These are phyloP conservation scores for Cyphomyrus plagiostoma DNA, from an alignment of 2,113 vertebrate species.

Conservation along the genomic window DNA sequence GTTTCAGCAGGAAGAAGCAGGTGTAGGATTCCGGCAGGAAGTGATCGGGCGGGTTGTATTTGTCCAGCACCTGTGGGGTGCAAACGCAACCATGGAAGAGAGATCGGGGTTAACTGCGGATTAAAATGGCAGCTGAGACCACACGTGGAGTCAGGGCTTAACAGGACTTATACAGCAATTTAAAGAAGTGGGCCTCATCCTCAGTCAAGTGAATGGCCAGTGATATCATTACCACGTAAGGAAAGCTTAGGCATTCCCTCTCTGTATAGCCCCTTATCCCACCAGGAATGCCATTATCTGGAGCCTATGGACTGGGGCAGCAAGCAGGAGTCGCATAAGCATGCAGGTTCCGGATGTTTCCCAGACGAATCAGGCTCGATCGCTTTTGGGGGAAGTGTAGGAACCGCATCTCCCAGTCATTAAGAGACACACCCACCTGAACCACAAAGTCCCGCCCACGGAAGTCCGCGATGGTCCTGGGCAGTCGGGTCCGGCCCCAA, in stretches of 20 bases:
- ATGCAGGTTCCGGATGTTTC: background rate
- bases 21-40: conserved; percentile 98
- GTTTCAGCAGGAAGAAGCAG: conserved; percentile 95
- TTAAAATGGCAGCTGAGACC: background rate
- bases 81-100: background rate
- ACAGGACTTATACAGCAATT: background rate
- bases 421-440: conserved; percentile 65
- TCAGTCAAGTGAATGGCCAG: background rate
- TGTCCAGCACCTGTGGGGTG: conserved; percentile 85
- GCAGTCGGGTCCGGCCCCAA: conserved; percentile 92
- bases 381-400: background rate
- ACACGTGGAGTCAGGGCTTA: background rate
- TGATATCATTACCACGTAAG: background rate
- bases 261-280: background rate
- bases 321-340: background rate
- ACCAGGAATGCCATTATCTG: background rate
- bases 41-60: conserved; percentile 96
- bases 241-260: background rate
- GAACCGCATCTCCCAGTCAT: background rate
- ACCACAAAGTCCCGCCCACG: conserved; percentile 93
- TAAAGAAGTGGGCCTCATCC: background rate
- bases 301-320: background rate
- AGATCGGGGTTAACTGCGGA: background rate
- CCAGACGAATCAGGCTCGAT: background rate
- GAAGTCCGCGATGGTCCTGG: conserved; percentile 97